Conservation (phyloP, 2,888 invertebrate species). For the Mantis religiosa region DNA sequence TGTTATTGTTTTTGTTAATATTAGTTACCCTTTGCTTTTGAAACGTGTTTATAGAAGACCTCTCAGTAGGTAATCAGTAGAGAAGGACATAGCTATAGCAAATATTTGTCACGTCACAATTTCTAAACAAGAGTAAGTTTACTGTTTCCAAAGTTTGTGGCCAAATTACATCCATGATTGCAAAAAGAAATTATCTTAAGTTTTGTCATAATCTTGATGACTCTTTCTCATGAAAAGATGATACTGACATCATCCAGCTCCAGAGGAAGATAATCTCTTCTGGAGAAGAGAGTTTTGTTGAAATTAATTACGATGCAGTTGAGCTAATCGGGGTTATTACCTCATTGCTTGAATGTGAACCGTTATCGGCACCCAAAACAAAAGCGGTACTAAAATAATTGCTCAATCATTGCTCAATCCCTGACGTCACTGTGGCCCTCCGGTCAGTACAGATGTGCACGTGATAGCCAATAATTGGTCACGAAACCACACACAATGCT, state of each 20-base stretch:
- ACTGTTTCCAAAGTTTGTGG: too few species aligned
- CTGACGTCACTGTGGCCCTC: background rate
- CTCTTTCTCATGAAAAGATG: too few species aligned
- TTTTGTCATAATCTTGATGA: too few species aligned
- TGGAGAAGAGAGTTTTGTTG: background rate
- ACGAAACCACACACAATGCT: background rate
- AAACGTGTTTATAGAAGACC: too few species aligned
- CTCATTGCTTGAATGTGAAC: background rate
- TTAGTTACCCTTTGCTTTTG: too few species aligned
- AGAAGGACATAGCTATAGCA: too few species aligned
- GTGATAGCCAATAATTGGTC: constrained; percentile 9
- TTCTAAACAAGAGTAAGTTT: too few species aligned
- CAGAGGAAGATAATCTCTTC: background rate
- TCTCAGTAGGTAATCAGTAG: too few species aligned
- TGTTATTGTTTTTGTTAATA: too few species aligned
- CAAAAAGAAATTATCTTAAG: too few species aligned
- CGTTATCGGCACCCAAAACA: background rate
- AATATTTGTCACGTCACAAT: too few species aligned
- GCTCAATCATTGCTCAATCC: background rate
- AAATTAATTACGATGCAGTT: background rate
- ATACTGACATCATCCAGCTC: background rate
- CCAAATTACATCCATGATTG: too few species aligned
- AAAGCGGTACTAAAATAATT: background rate
- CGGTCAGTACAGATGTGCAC: background rate
- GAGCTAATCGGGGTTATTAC: background rate